These are phyloP conservation scores for Pollenia griseotomentosa DNA, from an alignment of 2,888 invertebrate genomes.

Conservation along the genomic window DNA sequence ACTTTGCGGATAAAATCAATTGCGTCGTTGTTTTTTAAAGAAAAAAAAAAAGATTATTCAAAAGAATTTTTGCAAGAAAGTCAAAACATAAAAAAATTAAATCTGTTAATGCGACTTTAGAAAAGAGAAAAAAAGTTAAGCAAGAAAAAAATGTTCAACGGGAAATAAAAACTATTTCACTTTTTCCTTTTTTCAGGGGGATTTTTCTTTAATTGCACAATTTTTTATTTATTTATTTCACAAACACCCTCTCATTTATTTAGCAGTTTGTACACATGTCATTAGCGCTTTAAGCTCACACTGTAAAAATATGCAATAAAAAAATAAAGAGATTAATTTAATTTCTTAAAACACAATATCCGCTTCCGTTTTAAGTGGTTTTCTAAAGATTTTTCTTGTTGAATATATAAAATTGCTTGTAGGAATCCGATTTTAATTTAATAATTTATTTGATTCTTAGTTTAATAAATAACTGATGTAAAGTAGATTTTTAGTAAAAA, in stretches of 20 bases:
- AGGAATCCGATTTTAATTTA: not conserved
- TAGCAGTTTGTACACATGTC: conserved; percentile 13
- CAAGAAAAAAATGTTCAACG: too few relatives aligned
- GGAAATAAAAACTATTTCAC: too few relatives aligned
- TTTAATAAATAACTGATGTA: conserved; percentile 4
- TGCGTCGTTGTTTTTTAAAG: too few relatives aligned
- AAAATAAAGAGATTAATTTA: conserved; percentile 25
- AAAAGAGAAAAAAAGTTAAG: not conserved
- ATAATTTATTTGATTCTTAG: conserved; percentile 5
- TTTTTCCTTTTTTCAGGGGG: not conserved
- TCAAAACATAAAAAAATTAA: too few relatives aligned
- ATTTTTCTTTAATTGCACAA: not conserved
- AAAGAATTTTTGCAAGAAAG: too few relatives aligned
- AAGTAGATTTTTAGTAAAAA: not conserved
- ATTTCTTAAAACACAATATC: conserved; percentile 46
- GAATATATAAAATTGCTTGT: conserved; percentile 5
- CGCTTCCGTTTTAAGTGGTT: conserved; percentile 27
- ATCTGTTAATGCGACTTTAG: too few relatives aligned
- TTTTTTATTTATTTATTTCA: conserved; percentile 5
- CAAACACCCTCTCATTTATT: conserved; percentile 1
- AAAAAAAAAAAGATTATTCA: too few relatives aligned
- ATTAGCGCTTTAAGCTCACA: conserved; percentile 19
- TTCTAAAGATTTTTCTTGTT: not conserved
- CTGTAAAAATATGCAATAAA: not conserved
- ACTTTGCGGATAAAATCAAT: too few relatives aligned